phyloP scores from a whole-genome alignment of 2,888 invertebrate genomes.

The Xylocampa areola region DNA sequence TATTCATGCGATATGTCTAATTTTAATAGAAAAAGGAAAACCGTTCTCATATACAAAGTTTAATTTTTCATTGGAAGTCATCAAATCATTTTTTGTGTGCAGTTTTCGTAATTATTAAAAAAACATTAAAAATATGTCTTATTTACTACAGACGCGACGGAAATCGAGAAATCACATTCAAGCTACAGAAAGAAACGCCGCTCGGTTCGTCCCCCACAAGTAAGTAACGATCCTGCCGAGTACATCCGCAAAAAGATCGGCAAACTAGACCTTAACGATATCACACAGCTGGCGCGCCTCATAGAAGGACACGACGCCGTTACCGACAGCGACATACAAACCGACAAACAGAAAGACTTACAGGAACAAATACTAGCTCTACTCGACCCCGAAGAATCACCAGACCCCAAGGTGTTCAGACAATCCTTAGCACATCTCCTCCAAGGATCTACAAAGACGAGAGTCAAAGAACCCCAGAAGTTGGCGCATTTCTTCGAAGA shows the following conservation, averaged over 20 bases:
- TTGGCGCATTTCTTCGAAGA: conserved; percentile 72
- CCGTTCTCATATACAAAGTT: too few relatives aligned
- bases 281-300: conserved; percentile 79
- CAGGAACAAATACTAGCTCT: conserved; percentile 81
- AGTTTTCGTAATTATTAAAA: too few relatives aligned
- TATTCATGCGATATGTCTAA: conserved; percentile 11
- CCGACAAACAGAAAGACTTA: conserved; percentile 75
- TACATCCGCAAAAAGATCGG: conserved; percentile 81
- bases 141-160: conserved; percentile 73
- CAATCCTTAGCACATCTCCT: conserved; percentile 76
- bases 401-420: conserved; percentile 73
- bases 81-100: too few relatives aligned
- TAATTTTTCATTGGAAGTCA: too few relatives aligned
- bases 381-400: conserved; percentile 78
- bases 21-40: background rate
- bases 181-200: conserved; percentile 83
- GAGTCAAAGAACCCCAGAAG: conserved; percentile 63
- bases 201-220: conserved; percentile 76
- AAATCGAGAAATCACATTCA: conserved; percentile 81
- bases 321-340: conserved; percentile 54
- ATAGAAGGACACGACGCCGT: conserved; percentile 79
- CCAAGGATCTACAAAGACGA: conserved; percentile 71
- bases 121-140: too few relatives aligned
- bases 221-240: conserved; percentile 84
- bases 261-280: conserved; percentile 80